Evolutionary conservation across 1,140 invertebrate species (phyloP).

Genomic region (Solenopsis invicta): DNA sequence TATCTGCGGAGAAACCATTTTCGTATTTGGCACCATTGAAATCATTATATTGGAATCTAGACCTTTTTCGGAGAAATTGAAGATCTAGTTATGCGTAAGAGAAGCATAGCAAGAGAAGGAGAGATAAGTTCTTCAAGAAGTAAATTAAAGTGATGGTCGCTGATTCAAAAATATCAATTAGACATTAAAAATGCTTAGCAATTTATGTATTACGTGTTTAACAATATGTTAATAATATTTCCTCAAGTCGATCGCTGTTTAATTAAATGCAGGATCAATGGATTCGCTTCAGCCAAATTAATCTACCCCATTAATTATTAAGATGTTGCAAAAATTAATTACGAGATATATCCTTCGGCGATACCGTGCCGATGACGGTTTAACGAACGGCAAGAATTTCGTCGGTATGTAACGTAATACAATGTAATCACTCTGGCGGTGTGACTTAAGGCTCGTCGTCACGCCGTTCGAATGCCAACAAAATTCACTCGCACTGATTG

Average conservation of each 20-base stretch:
- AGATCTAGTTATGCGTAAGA: neutral
- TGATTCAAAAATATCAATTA: neutral
- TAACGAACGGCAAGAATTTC: neutral
- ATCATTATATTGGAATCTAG: neutral
- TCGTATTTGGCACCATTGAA: neutral
- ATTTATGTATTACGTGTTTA: neutral
- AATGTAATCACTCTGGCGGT: constrained; percentile 2
- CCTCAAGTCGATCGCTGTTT: neutral
- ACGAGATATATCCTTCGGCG: neutral
- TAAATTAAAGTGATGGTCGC: neutral
- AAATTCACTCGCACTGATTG: constrained; percentile 21
- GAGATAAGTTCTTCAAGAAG: neutral
- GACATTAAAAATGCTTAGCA: neutral
- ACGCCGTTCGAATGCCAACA: neutral
- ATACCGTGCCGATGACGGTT: neutral
- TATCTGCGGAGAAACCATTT: neutral
- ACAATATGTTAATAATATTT: neutral
- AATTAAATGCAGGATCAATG: neutral
- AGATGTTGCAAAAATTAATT: neutral
- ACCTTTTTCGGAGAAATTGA: neutral
- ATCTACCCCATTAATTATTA: neutral
- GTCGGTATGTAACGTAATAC: constrained; percentile 27
- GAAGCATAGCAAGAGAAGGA: neutral
- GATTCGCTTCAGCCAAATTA: constrained; percentile 3
- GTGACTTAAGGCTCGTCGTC: neutral